These are phyloP conservation scores for Pleuronectes platessa DNA, from an alignment of 2,113 vertebrate genomes.

Conservation along the genomic window DNA sequence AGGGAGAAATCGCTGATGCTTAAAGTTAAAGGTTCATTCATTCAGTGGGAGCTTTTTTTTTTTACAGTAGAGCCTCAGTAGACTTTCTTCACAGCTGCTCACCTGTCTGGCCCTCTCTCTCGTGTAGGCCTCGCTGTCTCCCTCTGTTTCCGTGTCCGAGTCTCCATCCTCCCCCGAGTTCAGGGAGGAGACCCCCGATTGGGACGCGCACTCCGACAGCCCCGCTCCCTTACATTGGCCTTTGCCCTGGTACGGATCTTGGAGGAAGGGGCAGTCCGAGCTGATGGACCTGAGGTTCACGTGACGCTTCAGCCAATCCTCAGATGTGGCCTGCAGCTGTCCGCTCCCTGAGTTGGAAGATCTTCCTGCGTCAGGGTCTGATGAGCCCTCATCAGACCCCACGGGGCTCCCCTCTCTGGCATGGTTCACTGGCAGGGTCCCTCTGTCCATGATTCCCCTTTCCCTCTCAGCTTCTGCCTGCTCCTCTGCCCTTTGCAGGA, in stretches of 20 bases:
- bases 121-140: constrained; percentile 90
- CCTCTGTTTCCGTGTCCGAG: constrained; percentile 92
- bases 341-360: constrained; percentile 47
- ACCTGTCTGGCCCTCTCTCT: constrained; percentile 92
- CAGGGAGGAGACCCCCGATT: constrained; percentile 85
- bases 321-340: constrained; percentile 73
- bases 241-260: constrained; percentile 77
- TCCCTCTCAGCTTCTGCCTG: not conserved
- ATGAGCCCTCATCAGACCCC: constrained; percentile 78
- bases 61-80: no score
- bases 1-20: not conserved
- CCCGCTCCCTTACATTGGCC: constrained; percentile 51
- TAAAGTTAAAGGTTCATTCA: not conserved
- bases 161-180: constrained; percentile 88
- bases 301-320: constrained; percentile 79
- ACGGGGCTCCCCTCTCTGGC: constrained; percentile 79
- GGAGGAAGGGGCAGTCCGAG: constrained; percentile 85
- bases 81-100: constrained; percentile 47
- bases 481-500: constrained; percentile 37
- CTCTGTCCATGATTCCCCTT: constrained; percentile 3
- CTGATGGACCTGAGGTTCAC: constrained; percentile 71
- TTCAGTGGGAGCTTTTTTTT: no score
- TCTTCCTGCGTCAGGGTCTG: not conserved
- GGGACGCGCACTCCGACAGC: constrained; percentile 80
- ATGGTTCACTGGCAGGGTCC: not conserved